Evolutionary conservation across 2,888 invertebrate species (phyloP).

Genomic region (Nasonia oneida): DNA sequence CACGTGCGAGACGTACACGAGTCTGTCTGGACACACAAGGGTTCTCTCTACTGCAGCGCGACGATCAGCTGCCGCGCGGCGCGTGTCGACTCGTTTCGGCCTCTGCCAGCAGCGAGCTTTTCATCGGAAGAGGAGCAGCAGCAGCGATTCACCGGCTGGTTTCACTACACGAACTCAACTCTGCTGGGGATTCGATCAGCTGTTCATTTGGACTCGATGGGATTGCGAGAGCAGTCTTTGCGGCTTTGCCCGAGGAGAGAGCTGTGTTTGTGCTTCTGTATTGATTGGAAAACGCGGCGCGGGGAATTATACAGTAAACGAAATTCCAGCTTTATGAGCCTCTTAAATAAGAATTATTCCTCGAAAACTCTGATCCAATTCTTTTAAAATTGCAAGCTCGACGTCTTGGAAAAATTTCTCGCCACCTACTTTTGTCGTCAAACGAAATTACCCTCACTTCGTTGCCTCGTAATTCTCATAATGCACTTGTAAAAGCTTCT

Average conservation of each 20-base stretch:
- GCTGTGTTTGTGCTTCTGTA: too few relatives aligned
- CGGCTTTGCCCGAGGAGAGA: too few relatives aligned
- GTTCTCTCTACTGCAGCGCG: constrained; percentile 56
- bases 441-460: constrained; percentile 3
- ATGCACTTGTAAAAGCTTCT: constrained; percentile 25
- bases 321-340: not conserved
- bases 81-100: not conserved
- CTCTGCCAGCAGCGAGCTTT: not conserved
- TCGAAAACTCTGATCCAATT: not conserved
- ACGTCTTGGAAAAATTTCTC: constrained; percentile 29
- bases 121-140: not conserved
- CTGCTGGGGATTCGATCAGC: not conserved
- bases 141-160: not conserved
- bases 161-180: not conserved
- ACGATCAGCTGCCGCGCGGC: not conserved
- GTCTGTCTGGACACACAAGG: constrained; percentile 55
- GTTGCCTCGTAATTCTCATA: constrained; percentile 33
- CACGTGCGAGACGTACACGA: not conserved
- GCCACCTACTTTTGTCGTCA: not conserved
- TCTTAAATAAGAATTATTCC: not conserved
- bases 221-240: too few relatives aligned
- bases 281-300: too few relatives aligned
- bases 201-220: not conserved
- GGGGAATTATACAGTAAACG: too few relatives aligned
- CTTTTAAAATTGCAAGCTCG: not conserved